Base-by-base conservation (phyloP, 2,888 invertebrate genomes). In the Diadromus collaris region DNA sequence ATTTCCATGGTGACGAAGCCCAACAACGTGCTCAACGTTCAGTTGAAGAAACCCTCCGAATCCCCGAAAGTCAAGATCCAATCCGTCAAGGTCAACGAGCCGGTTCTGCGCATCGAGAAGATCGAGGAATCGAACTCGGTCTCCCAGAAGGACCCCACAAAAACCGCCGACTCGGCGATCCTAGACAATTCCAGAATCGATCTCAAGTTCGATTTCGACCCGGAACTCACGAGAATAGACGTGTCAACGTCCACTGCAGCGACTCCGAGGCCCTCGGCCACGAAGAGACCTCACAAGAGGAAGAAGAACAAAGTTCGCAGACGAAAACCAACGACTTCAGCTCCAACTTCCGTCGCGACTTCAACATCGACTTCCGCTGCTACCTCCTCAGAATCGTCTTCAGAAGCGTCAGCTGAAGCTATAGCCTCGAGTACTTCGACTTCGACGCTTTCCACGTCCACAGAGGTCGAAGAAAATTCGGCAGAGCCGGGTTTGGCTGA, bases 231-330 rank as follows among this genome's bases (percentile, higher is more conserved):
- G 24, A 89, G 94, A 85, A 85, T 91, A 81, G 87, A 90, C 83
- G 83, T 91, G 76, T 85, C 90, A 84, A 83, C 89, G 79, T 86
- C 92, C 44, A 82, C 90, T 24, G 80, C 89, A 91, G 91, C 92
- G 1, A 90, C 92, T 1, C 76, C 84, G n/a, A 72, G 63, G 0
- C 27, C 58, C 0, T 67, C 82, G 91, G 92, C 89, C 85, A 92
- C 81, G 91, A 93, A 90, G 89, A 92, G 32, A 92, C 92, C 82
- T 91, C 92, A 90, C 4, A 93, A 91, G 78, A 87, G 91, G 75
- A 94, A 94, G 89, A 90, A 90, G 83, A 90, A 89, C 78, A 94
- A 93, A 84, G 91, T 90, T 9, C 92, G 94, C 75, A 92, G 94
- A 82, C 93, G 94, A 2, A 94, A 93, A 84, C 93, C 93, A 0